phyloP scores from a whole-genome alignment of 2,888 invertebrate species.

The Deilephila elpenor region DNA sequence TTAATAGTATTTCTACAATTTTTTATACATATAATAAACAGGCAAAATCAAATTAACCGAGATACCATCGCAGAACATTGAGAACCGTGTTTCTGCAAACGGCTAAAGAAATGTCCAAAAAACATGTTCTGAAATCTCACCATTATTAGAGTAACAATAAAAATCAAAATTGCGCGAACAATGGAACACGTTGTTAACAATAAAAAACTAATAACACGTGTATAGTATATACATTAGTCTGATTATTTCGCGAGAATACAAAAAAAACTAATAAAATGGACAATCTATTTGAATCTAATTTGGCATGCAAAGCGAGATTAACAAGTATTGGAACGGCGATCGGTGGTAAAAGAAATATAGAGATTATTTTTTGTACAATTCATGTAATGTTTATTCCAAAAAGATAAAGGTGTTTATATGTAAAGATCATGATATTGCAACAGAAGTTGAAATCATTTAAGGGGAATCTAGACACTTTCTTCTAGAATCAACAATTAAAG shows the following conservation, averaged over 20 bases:
- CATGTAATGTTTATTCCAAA: background rate
- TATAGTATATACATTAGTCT: slow-evolving; percentile 18
- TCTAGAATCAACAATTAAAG: no score
- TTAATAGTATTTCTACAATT: background rate
- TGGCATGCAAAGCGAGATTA: slow-evolving; percentile 22
- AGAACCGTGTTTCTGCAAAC: slow-evolving; percentile 1
- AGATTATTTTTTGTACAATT: background rate
- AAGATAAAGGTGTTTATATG: background rate
- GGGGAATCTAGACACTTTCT: no score
- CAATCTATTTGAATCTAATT: slow-evolving; percentile 29
- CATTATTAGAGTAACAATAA: background rate
- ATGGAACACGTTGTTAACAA: slow-evolving; percentile 3
- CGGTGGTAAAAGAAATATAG: background rate
- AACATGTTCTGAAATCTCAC: background rate
- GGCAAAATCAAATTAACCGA: slow-evolving; percentile 2
- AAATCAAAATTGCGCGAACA: slow-evolving; percentile 5
- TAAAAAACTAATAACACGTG: slow-evolving; percentile 16
- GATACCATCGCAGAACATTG: slow-evolving; percentile 15
- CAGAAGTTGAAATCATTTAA: background rate
- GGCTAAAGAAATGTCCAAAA: background rate
- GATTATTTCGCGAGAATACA: slow-evolving; percentile 18
- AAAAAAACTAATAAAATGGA: slow-evolving; percentile 29
- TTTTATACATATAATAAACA: slow-evolving; percentile 12
- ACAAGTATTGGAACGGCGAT: background rate
- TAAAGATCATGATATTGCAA: background rate